phyloP scores from a whole-genome alignment of 2,888 invertebrate species.

The Idaea biselata region DNA sequence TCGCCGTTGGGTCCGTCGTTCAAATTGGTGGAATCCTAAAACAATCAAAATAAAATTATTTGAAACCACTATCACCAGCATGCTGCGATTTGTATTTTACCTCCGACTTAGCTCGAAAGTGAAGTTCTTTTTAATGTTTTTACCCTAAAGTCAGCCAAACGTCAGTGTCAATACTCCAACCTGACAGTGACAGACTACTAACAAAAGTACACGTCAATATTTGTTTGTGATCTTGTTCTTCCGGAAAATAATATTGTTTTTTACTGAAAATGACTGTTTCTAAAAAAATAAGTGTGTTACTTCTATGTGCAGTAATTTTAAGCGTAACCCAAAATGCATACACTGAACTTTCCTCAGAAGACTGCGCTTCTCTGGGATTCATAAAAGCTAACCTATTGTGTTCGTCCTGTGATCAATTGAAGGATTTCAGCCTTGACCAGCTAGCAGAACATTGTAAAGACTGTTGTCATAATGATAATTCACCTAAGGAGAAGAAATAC shows the following conservation, averaged over 20 bases:
- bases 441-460: constrained; percentile 86
- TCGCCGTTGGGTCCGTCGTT: constrained; percentile 96
- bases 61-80: background rate
- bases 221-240: background rate
- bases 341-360: constrained; percentile 86
- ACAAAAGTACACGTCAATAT: constrained; percentile 9
- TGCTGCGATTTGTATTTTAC: background rate
- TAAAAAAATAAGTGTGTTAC: constrained; percentile 16
- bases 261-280: constrained; percentile 17
- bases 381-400: constrained; percentile 92
- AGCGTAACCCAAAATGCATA: constrained; percentile 28
- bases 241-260: background rate
- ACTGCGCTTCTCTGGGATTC: constrained; percentile 92
- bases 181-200: constrained; percentile 1
- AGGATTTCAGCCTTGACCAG: constrained; percentile 85
- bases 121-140: background rate
- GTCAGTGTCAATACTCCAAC: background rate
- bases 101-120: background rate
- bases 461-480: constrained; percentile 90
- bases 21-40: constrained; percentile 91
- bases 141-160: background rate
- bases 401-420: constrained; percentile 92
- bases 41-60: constrained; percentile 33
- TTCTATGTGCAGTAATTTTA: constrained; percentile 24
- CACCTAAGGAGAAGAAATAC: constrained; percentile 86